Base-by-base conservation (phyloP, 2,113 vertebrate species). In the Phycodurus eques region DNA sequence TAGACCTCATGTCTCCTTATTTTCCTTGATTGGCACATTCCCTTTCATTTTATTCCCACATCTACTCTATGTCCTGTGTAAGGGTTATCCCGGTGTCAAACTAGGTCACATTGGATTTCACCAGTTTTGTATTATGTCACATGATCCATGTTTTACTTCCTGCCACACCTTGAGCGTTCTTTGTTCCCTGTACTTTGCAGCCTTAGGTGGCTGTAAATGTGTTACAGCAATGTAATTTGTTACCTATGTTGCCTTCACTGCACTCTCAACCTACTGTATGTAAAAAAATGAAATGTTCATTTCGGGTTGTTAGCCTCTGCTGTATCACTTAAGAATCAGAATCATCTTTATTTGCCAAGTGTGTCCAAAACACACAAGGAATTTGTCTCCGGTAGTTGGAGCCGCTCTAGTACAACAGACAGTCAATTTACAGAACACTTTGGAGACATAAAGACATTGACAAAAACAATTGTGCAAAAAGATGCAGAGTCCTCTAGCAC, bases 161-260 rank as follows among this genome's bases (percentile, higher is more conserved):
- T 69, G 78, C 69, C 74, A 71, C 76, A 65, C 78, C 78, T 68
- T 20, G 8, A 10, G 19, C 74, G 60, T 73, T 33, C 53, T 71
- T 13, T 57, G 43, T 53, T 39, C 17, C 15, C 42, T 43, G 42
- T 22, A 63, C 49, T 49, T 71, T 61, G 17, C 19, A 68, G 8
- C 67, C 13, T n/a, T 43, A 14, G 15, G 11, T 61, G 68, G 11
- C 56, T 64, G 60, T 60, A 19, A 68, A 75, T 56, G 15, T 39
- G 4, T 62, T 59, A 15, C 3, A 19, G 60, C 12, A 20, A 5
- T 49, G 20, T 67, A 42, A 64, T 35, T 63, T 11, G 43, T 75
- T 72, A 67, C 33, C 10, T 8, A 20, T 8, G 33, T 77, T 33
- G 42, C 35, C 10, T 47, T 46, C 67, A n/a, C 19, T 47, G n/a